Evolutionary conservation across 2,888 invertebrate species (phyloP), one percentile per base, ranked within the genome.

Genomic region (Stramonita haemastoma): DNA sequence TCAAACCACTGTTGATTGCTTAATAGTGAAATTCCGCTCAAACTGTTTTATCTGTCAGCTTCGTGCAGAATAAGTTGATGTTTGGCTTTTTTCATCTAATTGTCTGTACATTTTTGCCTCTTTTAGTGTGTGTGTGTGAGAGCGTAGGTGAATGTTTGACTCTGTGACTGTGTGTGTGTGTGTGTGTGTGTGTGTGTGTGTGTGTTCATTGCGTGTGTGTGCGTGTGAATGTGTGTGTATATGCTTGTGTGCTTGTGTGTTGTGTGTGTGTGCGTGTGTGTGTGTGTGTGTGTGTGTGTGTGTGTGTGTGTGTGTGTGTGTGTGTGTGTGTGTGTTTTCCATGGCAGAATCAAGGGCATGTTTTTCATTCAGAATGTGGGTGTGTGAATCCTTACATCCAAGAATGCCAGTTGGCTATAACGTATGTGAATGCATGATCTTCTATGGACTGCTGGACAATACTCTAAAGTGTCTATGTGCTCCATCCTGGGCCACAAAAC

Each of bases 231-330:
- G n/a, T 79, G 79, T 79, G 79, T 79, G 79, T 79, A 8, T 79
- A 17, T 79, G 79, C 34, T 32, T 79, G 79, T 79, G 79, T 79
- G 79, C 6, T 32, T 32, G 73, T 77, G n/a, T 77, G 73, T 32
- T 77, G 73, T 77, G 73, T 77, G 73, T 77, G n/a, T 77, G 73
- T 77, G 29, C 26, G 29, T 77, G 73, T n/a, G 32, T 32, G 73
- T 77, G 73, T 77, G 73, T 77, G 73, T 66, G 66, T 66, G 66
- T 66, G 66, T 66, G 66, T 66, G 66, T 66, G 66, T 66, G 66
- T 13, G 66, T 66, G 66, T 13, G 66, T 66, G 66, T 13, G 66
- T 66, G 66, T 13, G 13, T 2, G 66, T 66, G 66, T 13, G 17
- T 60, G 13, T 60, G 11, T 60, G 60, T 60, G n/a, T n/a, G n/a